These are phyloP conservation scores for Sceloporus tristichus DNA, from an alignment of 2,113 vertebrate genomes.

Conservation along the genomic window DNA sequence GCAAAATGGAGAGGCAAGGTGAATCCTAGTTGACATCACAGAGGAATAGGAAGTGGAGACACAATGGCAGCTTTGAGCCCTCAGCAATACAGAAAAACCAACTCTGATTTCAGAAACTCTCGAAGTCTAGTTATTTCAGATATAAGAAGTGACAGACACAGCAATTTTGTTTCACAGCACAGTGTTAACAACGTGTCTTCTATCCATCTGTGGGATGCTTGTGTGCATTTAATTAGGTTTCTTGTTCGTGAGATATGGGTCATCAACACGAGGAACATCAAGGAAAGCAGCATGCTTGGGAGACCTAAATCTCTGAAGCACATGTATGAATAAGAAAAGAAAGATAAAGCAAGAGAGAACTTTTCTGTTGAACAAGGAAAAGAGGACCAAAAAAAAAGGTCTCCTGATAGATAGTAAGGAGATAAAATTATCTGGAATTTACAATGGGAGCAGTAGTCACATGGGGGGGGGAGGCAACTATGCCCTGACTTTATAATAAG, in stretches of 20 bases:
- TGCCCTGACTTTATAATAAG: background rate
- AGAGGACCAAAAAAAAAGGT: background rate
- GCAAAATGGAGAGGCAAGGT: background rate
- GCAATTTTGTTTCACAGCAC: background rate
- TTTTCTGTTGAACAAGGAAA: background rate
- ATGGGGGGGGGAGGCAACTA: background rate
- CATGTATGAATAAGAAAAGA: slow-evolving; percentile 32
- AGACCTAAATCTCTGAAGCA: slow-evolving; percentile 34
- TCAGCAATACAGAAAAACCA: background rate
- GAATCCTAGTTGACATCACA: background rate
- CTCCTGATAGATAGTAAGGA: background rate
- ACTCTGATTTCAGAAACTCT: background rate
- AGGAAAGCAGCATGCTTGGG: slow-evolving; percentile 9
- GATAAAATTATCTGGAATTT: background rate
- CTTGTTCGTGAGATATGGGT: slow-evolving; percentile 14
- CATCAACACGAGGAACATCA: slow-evolving; percentile 17
- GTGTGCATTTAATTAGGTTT: slow-evolving; percentile 43
- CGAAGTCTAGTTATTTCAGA: background rate
- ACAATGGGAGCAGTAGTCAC: background rate
- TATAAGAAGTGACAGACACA: slow-evolving; percentile 8
- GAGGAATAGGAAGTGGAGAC: background rate
- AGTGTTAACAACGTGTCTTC: slow-evolving; percentile 7
- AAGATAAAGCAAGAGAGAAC: slow-evolving; percentile 10
- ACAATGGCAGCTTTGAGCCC: background rate
- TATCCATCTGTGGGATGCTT: slow-evolving; percentile 29